A percentile compares a stretch with the other conserved stretches of the same genome.
Conservation (phyloP, 2,888 invertebrate genomes). For the Gnatocerus cornutus region DNA sequence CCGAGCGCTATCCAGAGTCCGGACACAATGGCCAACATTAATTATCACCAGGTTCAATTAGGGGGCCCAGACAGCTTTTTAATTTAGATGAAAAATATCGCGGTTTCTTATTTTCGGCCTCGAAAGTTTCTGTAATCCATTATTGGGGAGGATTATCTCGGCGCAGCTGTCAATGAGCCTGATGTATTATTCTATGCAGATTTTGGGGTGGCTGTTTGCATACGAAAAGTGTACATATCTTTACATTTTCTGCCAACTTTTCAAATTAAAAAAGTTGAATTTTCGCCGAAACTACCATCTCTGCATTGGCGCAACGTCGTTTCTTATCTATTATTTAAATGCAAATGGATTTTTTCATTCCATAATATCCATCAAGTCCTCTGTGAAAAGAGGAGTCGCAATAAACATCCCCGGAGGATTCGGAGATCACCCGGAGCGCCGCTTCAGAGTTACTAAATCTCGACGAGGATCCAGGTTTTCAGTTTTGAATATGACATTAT, state of each 20-base stretch:
- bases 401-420: slow-evolving; percentile 13
- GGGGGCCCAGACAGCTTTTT: slow-evolving; percentile 25
- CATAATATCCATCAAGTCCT: slow-evolving; percentile 18
- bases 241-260: slow-evolving; percentile 36
- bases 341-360: slow-evolving; percentile 12
- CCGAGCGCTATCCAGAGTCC: slow-evolving; percentile 35
- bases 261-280: slow-evolving; percentile 49
- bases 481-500: neutral
- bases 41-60: slow-evolving; percentile 26
- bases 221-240: slow-evolving; percentile 22
- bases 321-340: slow-evolving; percentile 37
- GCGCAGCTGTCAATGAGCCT: slow-evolving; percentile 47
- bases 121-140: slow-evolving; percentile 41
- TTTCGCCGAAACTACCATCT: slow-evolving; percentile 12
- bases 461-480: neutral
- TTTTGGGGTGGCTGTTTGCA: slow-evolving; percentile 22
- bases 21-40: slow-evolving; percentile 25
- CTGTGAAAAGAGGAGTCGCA: neutral
- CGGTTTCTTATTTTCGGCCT: slow-evolving; percentile 38
- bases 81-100: slow-evolving; percentile 33
- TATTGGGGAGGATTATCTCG: slow-evolving; percentile 41
- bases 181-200: slow-evolving; percentile 51
- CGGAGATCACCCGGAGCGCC: neutral
- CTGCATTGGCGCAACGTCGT: neutral
- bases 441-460: slow-evolving; percentile 1